Base-by-base conservation (phyloP, 92 coral and sea anemone species). In the Bergia sp. region DNA sequence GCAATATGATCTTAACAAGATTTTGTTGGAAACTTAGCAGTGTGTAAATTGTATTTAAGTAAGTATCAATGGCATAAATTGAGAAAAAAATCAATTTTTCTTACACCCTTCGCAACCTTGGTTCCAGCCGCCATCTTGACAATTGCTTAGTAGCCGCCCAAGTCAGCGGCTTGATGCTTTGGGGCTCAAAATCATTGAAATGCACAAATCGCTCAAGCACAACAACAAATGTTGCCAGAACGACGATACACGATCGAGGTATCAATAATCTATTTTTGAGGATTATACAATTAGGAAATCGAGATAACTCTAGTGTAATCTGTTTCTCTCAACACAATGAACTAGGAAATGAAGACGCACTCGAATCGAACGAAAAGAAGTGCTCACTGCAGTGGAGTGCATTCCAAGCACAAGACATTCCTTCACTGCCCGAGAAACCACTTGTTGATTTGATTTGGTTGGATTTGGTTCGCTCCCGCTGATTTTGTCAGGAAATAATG, bases 71-170 rank as follows among this genome's bases (percentile, higher is more conserved):
- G 40, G 1, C 61, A 1, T 20, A 74, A 64, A 86, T 15, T 64
- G 7, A 29, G 83, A 8, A 50, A 77, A 91, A 77, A 71, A 2
- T 38, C 9, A 73, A 7, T 12, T 67, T 88, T 85, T 37, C 66
- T 58, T 38, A 73, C 85, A 53, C 77, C 86, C 90, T 85, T 84
- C 87, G 79, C 88, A 91, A 95, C 96, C 88, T 94, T 71, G 86
- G 89, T 71, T 88, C 92, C 10, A 20, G 95, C 88, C 93, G 97
- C 97, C 97, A 94, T 94, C 88, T 94, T 91, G 90, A 47, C 45
- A 37, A 18, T 18, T 41, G 67, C 90, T 90, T 72, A 40, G 92
- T 79, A 57, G 74, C 90, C 90, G 58, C 82, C 75, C 90, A 61
- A 15, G 79, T 15, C 44, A 38, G 77, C n/a, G 72, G 43, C 45